Base-by-base conservation (phyloP, 2,113 vertebrate species). In the Trachemys scripta region DNA sequence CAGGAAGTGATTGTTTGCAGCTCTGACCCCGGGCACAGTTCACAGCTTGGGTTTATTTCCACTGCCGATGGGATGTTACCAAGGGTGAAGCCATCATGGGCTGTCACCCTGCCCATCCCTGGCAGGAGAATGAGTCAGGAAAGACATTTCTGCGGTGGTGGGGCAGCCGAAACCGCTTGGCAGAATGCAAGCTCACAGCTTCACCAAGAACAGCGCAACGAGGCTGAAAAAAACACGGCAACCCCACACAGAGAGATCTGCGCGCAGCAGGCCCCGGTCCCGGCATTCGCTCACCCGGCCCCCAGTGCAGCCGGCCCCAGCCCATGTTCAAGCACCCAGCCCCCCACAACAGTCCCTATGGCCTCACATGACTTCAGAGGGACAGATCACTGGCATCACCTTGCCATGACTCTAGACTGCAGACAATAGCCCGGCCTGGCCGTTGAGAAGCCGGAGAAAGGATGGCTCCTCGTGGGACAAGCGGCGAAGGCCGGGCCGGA, bases 1-100 rank as follows among this genome's bases (percentile, higher is more conserved):
- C 69, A 92, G 90, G 90, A 87, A 82, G 80, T 88, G 76, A 87
- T 82, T 92, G 87, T 83, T 92, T 87, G 90, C 53, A 83, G 85
- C 90, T 69, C 80, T 87, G 80, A 87, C 85, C 85, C 69, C 22
- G 8, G 24, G 69, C 80, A 78, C 54, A 72, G 86, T 89, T 84
- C 75, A 79, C 47, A 38, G 49, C 86, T 84, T 88, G 91, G 87
- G 82, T 84, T 92, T 53, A 88, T 88, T 84, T 88, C 80, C 80
- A 86, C 56, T 88, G 88, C 86, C 38, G 24, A 88, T 57, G 83
- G 72, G 72, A 72, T 72, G 91, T 84, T 84, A 57, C 72, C n/a
- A 72, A 80, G 91, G 86, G 82, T 49, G 62, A 69, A 89, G 82
- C 81, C 59, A 72, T 84, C 47, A 80, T 47, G 81, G 38, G 49